phyloP scores from a whole-genome alignment of 2,888 invertebrate species.

The Caenorhabditis afra region DNA sequence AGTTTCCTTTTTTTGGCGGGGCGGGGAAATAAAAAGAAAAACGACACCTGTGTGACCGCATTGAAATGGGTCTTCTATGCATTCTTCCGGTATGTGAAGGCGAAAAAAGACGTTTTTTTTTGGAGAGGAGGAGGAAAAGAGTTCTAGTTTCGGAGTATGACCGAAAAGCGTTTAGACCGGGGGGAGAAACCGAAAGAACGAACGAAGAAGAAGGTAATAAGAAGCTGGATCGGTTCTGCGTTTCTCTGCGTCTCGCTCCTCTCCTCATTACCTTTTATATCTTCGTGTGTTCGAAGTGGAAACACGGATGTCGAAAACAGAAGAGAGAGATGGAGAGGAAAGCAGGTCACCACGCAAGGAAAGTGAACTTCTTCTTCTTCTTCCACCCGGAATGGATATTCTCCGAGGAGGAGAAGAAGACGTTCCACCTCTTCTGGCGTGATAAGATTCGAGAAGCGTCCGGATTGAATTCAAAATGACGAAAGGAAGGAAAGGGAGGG shows the following conservation, averaged over 20 bases:
- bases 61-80: no score
- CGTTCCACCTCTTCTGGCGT: not conserved
- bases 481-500: not conserved
- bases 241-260: not conserved
- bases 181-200: not conserved
- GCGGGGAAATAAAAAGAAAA: conserved; percentile 5
- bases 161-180: not conserved
- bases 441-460: conserved; percentile 5
- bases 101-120: not conserved
- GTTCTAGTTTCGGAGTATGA: not conserved
- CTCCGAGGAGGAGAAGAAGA: not conserved
- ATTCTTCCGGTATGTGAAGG: not conserved
- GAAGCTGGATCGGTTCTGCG: conserved; percentile 1
- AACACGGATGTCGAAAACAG: conserved; percentile 33
- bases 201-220: not conserved
- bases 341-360: conserved; percentile 1
- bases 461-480: conserved; percentile 22
- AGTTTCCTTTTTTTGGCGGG: conserved; percentile 32
- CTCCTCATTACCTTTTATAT: not conserved
- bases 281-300: no score
- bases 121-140: not conserved
- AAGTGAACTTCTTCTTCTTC: not conserved
- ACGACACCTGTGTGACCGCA: conserved; percentile 6
- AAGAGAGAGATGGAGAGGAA: conserved; percentile 26
- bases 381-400: no score